Evolutionary conservation across 2,797 vertebrate species (phyloP).

Genomic region (Glyptemys insculpta): DNA sequence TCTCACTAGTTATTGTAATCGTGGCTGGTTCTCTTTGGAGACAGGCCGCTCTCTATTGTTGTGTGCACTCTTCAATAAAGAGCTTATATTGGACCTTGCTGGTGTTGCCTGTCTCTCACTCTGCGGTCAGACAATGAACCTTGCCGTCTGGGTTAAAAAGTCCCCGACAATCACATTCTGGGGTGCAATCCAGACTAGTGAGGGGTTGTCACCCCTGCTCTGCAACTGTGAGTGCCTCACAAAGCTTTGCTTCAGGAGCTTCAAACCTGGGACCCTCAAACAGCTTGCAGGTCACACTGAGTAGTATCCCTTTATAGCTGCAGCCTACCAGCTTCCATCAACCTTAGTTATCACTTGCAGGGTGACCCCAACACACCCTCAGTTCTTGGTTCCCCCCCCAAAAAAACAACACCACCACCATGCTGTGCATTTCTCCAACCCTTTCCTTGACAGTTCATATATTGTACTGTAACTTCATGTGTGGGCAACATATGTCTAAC

Average conservation of each 20-base stretch:
- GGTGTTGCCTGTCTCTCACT: no score
- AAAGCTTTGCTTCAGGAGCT: not conserved
- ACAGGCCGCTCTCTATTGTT: no score
- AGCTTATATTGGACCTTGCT: no score
- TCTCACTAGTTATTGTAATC: no score
- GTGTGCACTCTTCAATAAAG: no score
- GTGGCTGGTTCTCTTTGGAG: no score
- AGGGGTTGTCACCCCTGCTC: not conserved
- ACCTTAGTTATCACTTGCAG: not conserved
- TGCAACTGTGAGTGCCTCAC: not conserved
- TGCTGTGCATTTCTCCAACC: not conserved
- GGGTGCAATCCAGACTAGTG: not conserved
- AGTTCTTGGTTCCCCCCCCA: not conserved
- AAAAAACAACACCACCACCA: not conserved
- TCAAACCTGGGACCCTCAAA: not conserved
- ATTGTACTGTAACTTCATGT: no score
- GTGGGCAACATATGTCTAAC: no score
- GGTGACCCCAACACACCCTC: not conserved
- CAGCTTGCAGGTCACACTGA: not conserved
- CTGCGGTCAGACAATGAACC: no score
- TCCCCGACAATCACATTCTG: no score
- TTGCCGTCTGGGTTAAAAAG: no score
- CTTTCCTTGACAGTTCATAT: not conserved
- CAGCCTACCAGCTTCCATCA: not conserved
- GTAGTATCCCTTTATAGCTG: not conserved